Evolutionary conservation across 2,888 invertebrate species (phyloP).

Genomic region (Alsophila aescularia): DNA sequence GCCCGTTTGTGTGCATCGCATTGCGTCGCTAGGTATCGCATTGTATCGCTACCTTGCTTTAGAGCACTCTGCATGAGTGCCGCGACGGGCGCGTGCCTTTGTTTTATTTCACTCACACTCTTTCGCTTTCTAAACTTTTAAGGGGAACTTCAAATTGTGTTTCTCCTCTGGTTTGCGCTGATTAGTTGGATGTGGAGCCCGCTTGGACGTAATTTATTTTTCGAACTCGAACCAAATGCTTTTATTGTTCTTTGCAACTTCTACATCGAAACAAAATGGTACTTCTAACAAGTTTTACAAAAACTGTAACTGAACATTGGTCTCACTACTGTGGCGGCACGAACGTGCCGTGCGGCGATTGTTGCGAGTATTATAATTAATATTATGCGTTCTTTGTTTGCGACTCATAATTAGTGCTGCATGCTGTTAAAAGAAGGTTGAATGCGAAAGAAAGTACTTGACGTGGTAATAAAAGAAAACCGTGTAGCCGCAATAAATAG

Average conservation of each 20-base stretch:
- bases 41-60: constrained; percentile 76
- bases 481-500: too few relatives aligned
- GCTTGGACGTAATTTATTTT: constrained; percentile 41
- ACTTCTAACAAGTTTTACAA: too few relatives aligned
- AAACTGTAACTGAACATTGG: too few relatives aligned
- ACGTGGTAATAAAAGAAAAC: too few relatives aligned
- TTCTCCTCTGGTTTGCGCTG: constrained; percentile 65
- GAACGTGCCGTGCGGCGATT: too few relatives aligned
- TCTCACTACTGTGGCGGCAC: too few relatives aligned
- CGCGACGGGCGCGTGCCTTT: constrained; percentile 77
- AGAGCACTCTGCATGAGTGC: constrained; percentile 82
- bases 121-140: constrained; percentile 77
- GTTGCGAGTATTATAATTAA: too few relatives aligned
- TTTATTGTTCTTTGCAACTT: constrained; percentile 19
- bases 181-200: constrained; percentile 58
- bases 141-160: constrained; percentile 77
- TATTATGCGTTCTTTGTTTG: too few relatives aligned
- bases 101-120: constrained; percentile 81
- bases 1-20: constrained; percentile 40
- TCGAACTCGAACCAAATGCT: constrained; percentile 23
- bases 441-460: too few relatives aligned
- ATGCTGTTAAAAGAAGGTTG: too few relatives aligned
- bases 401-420: too few relatives aligned
- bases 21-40: constrained; percentile 56
- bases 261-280: not conserved